Conservation (phyloP, 2,888 invertebrate genomes). For the Acleris sparsana region DNA sequence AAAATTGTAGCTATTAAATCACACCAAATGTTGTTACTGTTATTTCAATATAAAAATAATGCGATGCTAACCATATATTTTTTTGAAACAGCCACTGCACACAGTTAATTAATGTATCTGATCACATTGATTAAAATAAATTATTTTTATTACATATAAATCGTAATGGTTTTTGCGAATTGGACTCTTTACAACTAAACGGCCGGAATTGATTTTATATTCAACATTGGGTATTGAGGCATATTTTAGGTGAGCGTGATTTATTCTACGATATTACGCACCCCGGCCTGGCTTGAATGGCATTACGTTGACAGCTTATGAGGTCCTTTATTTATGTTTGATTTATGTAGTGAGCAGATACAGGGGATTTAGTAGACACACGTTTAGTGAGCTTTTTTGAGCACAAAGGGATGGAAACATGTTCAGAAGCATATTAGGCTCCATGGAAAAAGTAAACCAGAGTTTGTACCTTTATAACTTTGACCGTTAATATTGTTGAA, state of each 20-base stretch:
- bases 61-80: too few relatives aligned
- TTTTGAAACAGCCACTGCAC: too few relatives aligned
- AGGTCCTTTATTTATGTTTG: slow-evolving; percentile 80
- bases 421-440: slow-evolving; percentile 6
- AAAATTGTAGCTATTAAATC: too few relatives aligned
- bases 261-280: slow-evolving; percentile 79
- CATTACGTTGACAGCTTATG: slow-evolving; percentile 81
- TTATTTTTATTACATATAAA: slow-evolving; percentile 15
- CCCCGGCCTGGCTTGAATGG: slow-evolving; percentile 75
- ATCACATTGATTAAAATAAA: neutral
- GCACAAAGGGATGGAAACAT: slow-evolving; percentile 45
- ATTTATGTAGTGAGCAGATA: slow-evolving; percentile 79
- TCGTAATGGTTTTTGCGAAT: slow-evolving; percentile 26
- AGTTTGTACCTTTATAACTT: too few relatives aligned
- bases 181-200: slow-evolving; percentile 53
- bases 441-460: too few relatives aligned
- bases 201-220: slow-evolving; percentile 68
- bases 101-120: too few relatives aligned
- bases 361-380: slow-evolving; percentile 52
- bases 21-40: too few relatives aligned
- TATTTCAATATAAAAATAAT: too few relatives aligned
- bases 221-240: slow-evolving; percentile 73
- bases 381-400: slow-evolving; percentile 53
- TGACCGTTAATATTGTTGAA: too few relatives aligned
- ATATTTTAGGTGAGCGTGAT: slow-evolving; percentile 78